Evolutionary conservation across 2,888 invertebrate species (phyloP).

Genomic region (Beris morrisii): DNA sequence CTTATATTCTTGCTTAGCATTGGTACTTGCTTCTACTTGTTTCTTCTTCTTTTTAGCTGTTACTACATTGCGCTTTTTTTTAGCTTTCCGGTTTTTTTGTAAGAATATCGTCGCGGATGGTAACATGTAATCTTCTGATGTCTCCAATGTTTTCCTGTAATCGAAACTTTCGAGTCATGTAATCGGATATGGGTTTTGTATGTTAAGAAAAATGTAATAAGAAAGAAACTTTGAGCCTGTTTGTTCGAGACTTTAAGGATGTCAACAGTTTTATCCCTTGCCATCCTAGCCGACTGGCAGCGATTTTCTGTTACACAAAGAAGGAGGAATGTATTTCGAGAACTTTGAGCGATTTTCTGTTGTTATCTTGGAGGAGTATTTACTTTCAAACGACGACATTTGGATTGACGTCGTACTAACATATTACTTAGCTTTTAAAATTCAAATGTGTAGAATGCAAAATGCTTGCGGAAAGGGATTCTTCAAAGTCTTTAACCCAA

Average conservation of each 20-base stretch:
- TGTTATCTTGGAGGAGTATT: constrained; percentile 9
- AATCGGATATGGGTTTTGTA: constrained; percentile 37
- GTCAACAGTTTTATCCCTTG: constrained; percentile 35
- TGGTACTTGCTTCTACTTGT: constrained; percentile 19
- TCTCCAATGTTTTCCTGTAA: constrained; percentile 33
- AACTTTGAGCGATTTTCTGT: constrained; percentile 10
- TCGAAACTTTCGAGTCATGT: constrained; percentile 35
- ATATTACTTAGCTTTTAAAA: no score
- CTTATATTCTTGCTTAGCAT: constrained; percentile 24
- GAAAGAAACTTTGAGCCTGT: constrained; percentile 34
- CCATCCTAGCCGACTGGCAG: neutral
- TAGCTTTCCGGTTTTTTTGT: constrained; percentile 29
- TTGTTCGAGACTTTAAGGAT: constrained; percentile 34
- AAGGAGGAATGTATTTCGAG: no score
- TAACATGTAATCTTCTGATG: constrained; percentile 33
- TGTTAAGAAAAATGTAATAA: constrained; percentile 28
- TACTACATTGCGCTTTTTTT: constrained; percentile 23
- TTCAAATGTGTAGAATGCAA: no score
- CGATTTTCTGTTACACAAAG: no score
- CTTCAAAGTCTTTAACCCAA: no score
- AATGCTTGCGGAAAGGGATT: no score
- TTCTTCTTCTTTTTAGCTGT: constrained; percentile 1
- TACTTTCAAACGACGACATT: constrained; percentile 2
- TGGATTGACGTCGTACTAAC: no score
- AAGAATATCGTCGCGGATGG: constrained; percentile 23